Conservation (phyloP, 2,888 invertebrate genomes). For the Drosophila falleni region DNA sequence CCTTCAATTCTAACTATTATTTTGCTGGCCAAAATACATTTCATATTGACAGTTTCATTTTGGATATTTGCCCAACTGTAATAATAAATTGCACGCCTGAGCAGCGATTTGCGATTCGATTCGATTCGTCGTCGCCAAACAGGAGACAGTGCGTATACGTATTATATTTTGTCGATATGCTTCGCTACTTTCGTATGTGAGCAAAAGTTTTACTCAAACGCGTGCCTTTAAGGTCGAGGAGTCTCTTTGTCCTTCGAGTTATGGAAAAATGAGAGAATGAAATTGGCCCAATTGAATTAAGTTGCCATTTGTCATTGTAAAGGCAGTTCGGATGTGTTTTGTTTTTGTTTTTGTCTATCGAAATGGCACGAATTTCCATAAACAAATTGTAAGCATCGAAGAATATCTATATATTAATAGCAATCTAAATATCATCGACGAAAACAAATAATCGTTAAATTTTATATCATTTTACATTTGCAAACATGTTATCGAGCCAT, state of each 20-base stretch:
- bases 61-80: slow-evolving; percentile 49
- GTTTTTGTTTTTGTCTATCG: slow-evolving; percentile 19
- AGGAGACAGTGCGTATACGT: slow-evolving; percentile 43
- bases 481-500: slow-evolving; percentile 41
- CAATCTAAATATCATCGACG: slow-evolving; percentile 56
- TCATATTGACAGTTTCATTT: slow-evolving; percentile 47
- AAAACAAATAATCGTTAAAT: slow-evolving; percentile 74
- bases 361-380: slow-evolving; percentile 53
- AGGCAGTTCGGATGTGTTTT: slow-evolving; percentile 15
- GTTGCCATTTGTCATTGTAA: slow-evolving; percentile 62
- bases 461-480: slow-evolving; percentile 57
- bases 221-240: slow-evolving; percentile 42
- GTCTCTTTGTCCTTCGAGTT: slow-evolving; percentile 2
- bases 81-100: slow-evolving; percentile 62
- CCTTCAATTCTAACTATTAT: neutral
- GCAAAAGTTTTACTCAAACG: slow-evolving; percentile 33
- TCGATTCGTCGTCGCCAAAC: slow-evolving; percentile 33
- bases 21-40: slow-evolving; percentile 6
- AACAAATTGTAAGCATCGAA: slow-evolving; percentile 54
- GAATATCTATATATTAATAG: slow-evolving; percentile 56
- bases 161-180: slow-evolving; percentile 32
- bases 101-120: slow-evolving; percentile 32
- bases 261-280: slow-evolving; percentile 10
- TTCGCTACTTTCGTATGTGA: slow-evolving; percentile 17
- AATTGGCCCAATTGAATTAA: slow-evolving; percentile 68